Evolutionary conservation across 2,888 invertebrate species (phyloP), one percentile per base, ranked within the genome.

Genomic region (Cheilosia pagana): DNA sequence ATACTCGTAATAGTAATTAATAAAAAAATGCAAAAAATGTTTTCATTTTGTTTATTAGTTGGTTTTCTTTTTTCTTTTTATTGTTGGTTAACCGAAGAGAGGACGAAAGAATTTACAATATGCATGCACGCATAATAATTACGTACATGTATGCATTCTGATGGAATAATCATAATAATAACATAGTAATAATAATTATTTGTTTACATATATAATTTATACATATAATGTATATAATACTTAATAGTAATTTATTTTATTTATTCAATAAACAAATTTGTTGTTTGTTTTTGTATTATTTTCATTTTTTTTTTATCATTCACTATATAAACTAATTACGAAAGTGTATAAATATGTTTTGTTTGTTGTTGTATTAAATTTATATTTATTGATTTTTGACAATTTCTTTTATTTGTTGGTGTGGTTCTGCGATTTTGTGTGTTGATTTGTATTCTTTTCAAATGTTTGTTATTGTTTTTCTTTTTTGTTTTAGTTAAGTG

Each of bases 51-150:
- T 62, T 62, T 62, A 67, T 25, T 60, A 2, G 65, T 50, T 75
- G 60, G 16, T 70, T 82, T 71, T 35, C 3, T 35, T 35, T 31
- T 78, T 87, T 88, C 88, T 87, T 88, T 81, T 86, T 88, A 87
- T 88, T 89, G 87, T 88, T 89, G 82, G 86, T 88, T 87, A 79
- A 87, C 86, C 76, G 28, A 86, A 76, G 81, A 81, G 48, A 82
- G 87, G 87, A 88, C 88, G 87, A 87, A 87, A 71, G 59, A 81
- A 71, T 76, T 81, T 85, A 85, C 75, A 85, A 65, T 41, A 74
- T 74, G 78, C 83, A 83, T 50, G 55, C 78, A 74, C 41, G 60
- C 74, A 57, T 82, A 76, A 76, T 77, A 75, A 71, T 75, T 85
- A 74, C 75, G 59, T 62, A 71, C 60, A 67, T 48, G 79, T 48